Conservation (phyloP, 2,888 invertebrate species). For the Parnassius mnemosyne region DNA sequence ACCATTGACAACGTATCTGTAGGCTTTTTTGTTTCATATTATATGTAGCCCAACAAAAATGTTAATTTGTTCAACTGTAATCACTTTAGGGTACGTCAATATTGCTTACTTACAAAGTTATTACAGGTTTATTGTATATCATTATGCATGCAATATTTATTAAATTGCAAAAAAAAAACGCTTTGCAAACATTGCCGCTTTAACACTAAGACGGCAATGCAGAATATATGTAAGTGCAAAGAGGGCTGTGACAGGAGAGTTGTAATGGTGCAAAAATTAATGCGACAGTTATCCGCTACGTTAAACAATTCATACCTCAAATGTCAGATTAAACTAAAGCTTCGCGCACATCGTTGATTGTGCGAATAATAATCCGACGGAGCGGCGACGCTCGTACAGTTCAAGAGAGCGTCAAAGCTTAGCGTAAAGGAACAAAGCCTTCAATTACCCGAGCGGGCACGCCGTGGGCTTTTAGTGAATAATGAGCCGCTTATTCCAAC, state of each 20-base stretch:
- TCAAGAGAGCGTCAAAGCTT: constrained; percentile 67
- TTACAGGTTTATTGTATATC: too few species aligned
- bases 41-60: too few species aligned
- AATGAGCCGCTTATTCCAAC: constrained; percentile 76
- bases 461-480: constrained; percentile 79
- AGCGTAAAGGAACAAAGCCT: constrained; percentile 76
- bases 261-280: constrained; percentile 47
- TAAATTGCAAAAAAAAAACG: too few species aligned
- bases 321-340: constrained; percentile 69
- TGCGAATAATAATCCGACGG: constrained; percentile 68
- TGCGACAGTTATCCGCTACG: constrained; percentile 52
- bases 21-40: too few species aligned
- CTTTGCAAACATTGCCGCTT: background rate
- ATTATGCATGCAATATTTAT: too few species aligned
- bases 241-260: constrained; percentile 32
- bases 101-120: too few species aligned
- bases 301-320: constrained; percentile 62
- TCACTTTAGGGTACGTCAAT: too few species aligned
- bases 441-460: constrained; percentile 75
- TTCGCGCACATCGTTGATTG: constrained; percentile 64
- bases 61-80: too few species aligned
- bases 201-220: constrained; percentile 26
- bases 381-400: constrained; percentile 53
- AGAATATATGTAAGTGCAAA: constrained; percentile 41
- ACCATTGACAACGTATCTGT: too few species aligned